A percentile compares a stretch with the other conserved stretches of the same genome.
Conservation (phyloP, 2,113 vertebrate genomes). For the Garra rufa region DNA sequence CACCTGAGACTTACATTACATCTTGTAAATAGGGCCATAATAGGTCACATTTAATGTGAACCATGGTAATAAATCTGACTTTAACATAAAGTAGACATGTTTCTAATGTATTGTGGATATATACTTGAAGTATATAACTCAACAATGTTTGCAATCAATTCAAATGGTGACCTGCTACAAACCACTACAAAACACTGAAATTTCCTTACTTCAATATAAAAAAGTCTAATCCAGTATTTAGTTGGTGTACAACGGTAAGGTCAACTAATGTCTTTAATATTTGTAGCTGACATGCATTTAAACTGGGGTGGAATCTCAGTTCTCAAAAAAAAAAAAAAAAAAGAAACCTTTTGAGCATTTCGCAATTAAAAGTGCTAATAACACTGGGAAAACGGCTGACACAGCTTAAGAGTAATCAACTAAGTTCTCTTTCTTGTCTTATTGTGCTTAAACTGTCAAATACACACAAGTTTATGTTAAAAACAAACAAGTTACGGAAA, state of each 20-base stretch:
- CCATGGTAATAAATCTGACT: neutral
- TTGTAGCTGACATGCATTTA: neutral
- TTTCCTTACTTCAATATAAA: neutral
- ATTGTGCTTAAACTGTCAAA: no score
- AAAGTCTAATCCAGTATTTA: neutral
- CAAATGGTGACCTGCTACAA: neutral
- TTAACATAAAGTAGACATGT: neutral
- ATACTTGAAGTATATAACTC: neutral
- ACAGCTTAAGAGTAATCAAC: no score
- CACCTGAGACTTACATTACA: no score
- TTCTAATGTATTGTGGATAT: neutral
- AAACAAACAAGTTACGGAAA: no score
- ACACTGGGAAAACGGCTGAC: neutral
- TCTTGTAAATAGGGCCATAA: no score
- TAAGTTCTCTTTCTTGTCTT: no score
- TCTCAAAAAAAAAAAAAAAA: neutral
- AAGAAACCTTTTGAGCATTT: neutral
- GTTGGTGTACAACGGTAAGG: neutral
- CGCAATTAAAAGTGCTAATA: neutral
- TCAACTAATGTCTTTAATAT: neutral
- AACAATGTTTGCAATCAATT: neutral
- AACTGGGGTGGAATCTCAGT: neutral
- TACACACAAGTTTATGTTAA: no score
- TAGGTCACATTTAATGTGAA: no score
- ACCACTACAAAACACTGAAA: neutral